These are phyloP conservation scores for Agelas oroides DNA, from an alignment of 37 sponge, comb jelly and placozoan species.

Conservation along the genomic window DNA sequence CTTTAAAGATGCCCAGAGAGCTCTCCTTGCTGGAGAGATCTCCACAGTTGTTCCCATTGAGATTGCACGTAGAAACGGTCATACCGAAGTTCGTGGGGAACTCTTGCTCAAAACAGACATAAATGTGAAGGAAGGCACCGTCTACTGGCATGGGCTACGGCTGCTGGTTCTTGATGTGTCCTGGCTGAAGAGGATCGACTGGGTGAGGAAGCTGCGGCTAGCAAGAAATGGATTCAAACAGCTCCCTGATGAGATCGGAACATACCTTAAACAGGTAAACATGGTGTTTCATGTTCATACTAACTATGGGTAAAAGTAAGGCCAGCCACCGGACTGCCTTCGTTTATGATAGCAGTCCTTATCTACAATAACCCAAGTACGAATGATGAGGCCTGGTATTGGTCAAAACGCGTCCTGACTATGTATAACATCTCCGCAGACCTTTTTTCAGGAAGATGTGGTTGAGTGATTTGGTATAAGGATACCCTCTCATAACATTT, in stretches of 20 bases:
- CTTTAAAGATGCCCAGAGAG: slow-evolving; percentile 35
- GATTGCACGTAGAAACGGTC: slow-evolving; percentile 59
- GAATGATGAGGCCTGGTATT: too few relatives aligned
- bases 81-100: slow-evolving; percentile 56
- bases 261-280: slow-evolving; percentile 62
- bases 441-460: too few relatives aligned
- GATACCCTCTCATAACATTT: too few relatives aligned
- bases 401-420: too few relatives aligned
- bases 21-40: slow-evolving; percentile 25
- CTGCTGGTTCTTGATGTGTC: slow-evolving; percentile 60
- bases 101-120: slow-evolving; percentile 80
- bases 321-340: too few relatives aligned
- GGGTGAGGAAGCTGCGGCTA: slow-evolving; percentile 75
- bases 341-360: too few relatives aligned
- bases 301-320: too few relatives aligned
- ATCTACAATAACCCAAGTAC: too few relatives aligned
- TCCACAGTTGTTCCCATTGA: slow-evolving; percentile 70
- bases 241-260: slow-evolving; percentile 69
- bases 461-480: too few relatives aligned
- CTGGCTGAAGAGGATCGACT: slow-evolving; percentile 75
- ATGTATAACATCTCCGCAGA: too few relatives aligned
- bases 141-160: slow-evolving; percentile 80
- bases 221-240: slow-evolving; percentile 73
- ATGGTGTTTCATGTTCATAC: too few relatives aligned
- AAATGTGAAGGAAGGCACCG: slow-evolving; percentile 57